Percentiles rank a stretch among this genome's conserved stretches.
Evolutionary conservation across 2,797 vertebrate species (phyloP).

Genomic region (Erpetoichthys calabaricus): DNA sequence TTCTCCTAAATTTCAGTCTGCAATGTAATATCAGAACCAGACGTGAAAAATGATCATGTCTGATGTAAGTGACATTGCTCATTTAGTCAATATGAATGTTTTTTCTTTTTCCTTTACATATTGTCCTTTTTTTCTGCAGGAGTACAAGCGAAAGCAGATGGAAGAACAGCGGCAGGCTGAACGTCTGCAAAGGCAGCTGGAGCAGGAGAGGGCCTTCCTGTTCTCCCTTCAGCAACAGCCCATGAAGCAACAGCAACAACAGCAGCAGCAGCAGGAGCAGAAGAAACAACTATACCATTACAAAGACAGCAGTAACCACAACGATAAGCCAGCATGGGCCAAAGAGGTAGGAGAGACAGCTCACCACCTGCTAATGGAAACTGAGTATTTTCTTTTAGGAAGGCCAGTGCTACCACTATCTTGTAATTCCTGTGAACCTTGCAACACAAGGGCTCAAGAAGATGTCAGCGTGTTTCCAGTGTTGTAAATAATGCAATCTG

Average conservation of each 20-base stretch:
- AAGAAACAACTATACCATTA: conserved; percentile 96
- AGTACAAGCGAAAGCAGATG: conserved; percentile 93
- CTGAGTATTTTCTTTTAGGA: too few relatives aligned
- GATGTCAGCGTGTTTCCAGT: too few relatives aligned
- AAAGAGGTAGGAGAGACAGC: conserved; percentile 64
- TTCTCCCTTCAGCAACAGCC: conserved; percentile 77
- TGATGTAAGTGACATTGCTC: too few relatives aligned
- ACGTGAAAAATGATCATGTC: too few relatives aligned
- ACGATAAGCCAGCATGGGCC: conserved; percentile 90
- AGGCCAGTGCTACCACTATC: too few relatives aligned
- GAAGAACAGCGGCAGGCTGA: conserved; percentile 96
- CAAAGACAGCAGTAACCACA: conserved; percentile 83
- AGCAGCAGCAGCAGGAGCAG: conserved; percentile 60
- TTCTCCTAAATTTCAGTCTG: too few relatives aligned
- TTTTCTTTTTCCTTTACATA: neutral
- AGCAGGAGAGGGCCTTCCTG: conserved; percentile 87
- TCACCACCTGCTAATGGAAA: too few relatives aligned
- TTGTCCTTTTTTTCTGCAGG: conserved; percentile 38
- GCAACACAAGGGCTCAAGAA: too few relatives aligned
- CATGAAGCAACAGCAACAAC: conserved; percentile 55
- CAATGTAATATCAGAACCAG: too few relatives aligned
- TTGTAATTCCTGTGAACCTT: too few relatives aligned
- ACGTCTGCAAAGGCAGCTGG: conserved; percentile 84
- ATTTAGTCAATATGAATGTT: neutral
- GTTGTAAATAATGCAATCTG: too few relatives aligned